Evolutionary conservation across 2,797 vertebrate genomes (phyloP), one percentile per base, ranked within the genome.

Genomic region (Lemur catta): DNA sequence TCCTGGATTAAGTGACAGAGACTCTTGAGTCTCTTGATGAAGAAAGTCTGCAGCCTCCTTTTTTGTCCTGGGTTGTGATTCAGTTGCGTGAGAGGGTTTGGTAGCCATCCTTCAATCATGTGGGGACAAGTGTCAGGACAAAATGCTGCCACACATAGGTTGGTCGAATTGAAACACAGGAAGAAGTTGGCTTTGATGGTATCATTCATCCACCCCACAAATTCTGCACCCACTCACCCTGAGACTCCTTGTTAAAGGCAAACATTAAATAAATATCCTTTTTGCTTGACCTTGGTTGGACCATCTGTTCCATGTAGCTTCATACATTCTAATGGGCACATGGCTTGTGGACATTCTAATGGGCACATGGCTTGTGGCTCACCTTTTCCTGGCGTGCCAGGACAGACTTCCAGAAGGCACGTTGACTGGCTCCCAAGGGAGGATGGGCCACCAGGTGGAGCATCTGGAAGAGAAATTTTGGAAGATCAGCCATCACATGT

Each of bases 301-400:
- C 6, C 10, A 26, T 5, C 30, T 2, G 48, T 8, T 46, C 8
- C 2, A 0, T 11, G 50, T 1, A 71, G 26, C 30, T 9, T 17
- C 4, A 3, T 20, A 15, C 11, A 38, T 38, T 35, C 35, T 30
- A 11, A 28, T 4, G 9, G 43, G 14, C 1, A 17, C 7, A 1
- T 38, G 4, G 38, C 38, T 38, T 38, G 38, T 38, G 38, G 38
- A 38, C 38, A 38, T 38, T 38, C 38, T 38, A 38, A 38, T 38
- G 38, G 38, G 38, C 38, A 38, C 38, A 38, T 0, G n/a, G 33
- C 22, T n/a, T 6, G 0, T 0, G 17, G 24, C 96, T 97, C 63
- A 97, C 97, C 97, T 98, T 92, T 96, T 4, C 35, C 95, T 18
- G 67, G 67, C 2, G 63, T 6, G 4, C 11, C 20, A 2, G 88